Evolutionary conservation across 2,113 vertebrate genomes (phyloP), one percentile per base, ranked within the genome.

Genomic region (Ictidomys tridecemlineatus): DNA sequence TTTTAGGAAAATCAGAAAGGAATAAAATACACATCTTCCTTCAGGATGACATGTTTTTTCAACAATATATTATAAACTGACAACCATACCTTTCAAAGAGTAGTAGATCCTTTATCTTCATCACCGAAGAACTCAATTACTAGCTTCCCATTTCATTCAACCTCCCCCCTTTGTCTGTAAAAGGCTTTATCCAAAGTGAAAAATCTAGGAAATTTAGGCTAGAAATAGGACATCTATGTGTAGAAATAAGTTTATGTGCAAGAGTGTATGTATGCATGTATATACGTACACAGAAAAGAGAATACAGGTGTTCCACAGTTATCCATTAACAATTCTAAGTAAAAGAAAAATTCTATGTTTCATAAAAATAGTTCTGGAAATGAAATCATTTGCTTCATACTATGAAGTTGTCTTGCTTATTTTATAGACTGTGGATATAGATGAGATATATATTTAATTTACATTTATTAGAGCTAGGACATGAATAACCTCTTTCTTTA

Each of bases 41-140:
- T 91, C 22, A 76, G n/a, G 86, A 85, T 20, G 83, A 56, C 10
- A 92, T 1, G 6, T 63, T 79, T 61, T 2, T 89, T 85, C 34
- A 63, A 61, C 10, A 67, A 76, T 89, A 45, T 91, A 5, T 94
- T 73, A 90, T 88, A 90, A 92, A 77, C 1, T 88, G 9, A 53
- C 10, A 83, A 28, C 14, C 85, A 28, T 2, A 32, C 20, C 20
- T 63, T 53, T 77, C 11, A 70, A 58, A 74, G 4, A 13, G 26
- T 26, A 58, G 4, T 70, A 79, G 37, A 76, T n/a, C 6, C 8
- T 78, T 84, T 48, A 48, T 10, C 8, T 92, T 8, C 0, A 30
- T 56, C 17, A 85, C 9, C 37, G 74, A 61, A 83, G 5, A 63
- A 30, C 16, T 0, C 16, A 42, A 20, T 53, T 74, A 76, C 37